These are phyloP conservation scores for Tyria jacobaeae DNA, from an alignment of 2,888 invertebrate genomes.

Conservation along the genomic window DNA sequence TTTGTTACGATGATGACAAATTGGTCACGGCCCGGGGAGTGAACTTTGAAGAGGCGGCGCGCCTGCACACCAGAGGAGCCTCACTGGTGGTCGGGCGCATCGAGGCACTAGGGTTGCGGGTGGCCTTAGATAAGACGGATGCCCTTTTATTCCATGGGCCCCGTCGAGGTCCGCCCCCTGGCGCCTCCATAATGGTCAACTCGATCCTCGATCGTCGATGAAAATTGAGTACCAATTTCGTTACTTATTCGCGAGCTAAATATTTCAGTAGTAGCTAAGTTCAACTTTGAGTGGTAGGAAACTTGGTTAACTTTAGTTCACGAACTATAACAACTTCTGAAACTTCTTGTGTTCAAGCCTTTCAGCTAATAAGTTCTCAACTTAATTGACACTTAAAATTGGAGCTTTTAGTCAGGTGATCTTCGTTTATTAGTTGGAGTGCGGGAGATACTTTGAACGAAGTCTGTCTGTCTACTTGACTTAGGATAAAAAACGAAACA, in stretches of 20 bases:
- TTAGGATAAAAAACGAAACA: no score
- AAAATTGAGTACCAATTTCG: slow-evolving; percentile 41
- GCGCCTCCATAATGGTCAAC: no score
- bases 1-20: no score
- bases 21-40: no score
- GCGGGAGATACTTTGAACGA: not conserved
- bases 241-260: slow-evolving; percentile 42
- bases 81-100: no score
- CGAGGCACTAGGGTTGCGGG: no score
- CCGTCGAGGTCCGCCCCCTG: no score
- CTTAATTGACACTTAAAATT: slow-evolving; percentile 47
- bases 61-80: no score
- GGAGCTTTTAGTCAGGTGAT: slow-evolving; percentile 21
- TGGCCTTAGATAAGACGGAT: no score
- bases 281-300: slow-evolving; percentile 38
- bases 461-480: not conserved
- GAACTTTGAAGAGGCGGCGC: no score
- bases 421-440: slow-evolving; percentile 17
- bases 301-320: slow-evolving; percentile 39
- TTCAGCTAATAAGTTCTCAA: slow-evolving; percentile 40
- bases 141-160: no score
- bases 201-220: no score
- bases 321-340: slow-evolving; percentile 44
- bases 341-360: slow-evolving; percentile 35
- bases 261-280: slow-evolving; percentile 38